phyloP scores from a whole-genome alignment of 2,888 invertebrate genomes.

The Meiosimyza platycephala region DNA sequence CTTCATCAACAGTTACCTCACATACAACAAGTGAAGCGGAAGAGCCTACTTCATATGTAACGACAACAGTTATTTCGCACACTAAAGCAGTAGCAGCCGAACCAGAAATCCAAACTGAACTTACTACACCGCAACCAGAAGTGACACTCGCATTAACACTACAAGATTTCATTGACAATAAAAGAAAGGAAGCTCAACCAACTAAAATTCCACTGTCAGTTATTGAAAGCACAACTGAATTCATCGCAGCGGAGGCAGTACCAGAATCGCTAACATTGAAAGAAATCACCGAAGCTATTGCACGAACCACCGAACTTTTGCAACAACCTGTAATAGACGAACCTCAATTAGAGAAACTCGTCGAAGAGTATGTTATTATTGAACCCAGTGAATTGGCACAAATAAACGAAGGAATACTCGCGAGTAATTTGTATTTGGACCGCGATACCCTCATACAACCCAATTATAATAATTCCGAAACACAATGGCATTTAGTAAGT shows the following conservation, averaged over 20 bases:
- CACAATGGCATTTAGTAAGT: slow-evolving; percentile 65
- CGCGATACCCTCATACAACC: slow-evolving; percentile 43
- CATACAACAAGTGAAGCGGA: slow-evolving; percentile 24
- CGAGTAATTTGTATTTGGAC: slow-evolving; percentile 52
- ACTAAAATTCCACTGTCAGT: not conserved
- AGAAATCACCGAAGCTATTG: slow-evolving; percentile 47
- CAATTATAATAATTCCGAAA: slow-evolving; percentile 72
- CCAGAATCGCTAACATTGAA: slow-evolving; percentile 42
- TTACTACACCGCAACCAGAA: not conserved
- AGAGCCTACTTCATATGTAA: slow-evolving; percentile 46
- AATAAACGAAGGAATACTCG: slow-evolving; percentile 52
- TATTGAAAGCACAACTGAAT: not conserved
- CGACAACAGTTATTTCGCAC: slow-evolving; percentile 45
- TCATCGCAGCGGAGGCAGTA: not conserved
- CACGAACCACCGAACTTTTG: slow-evolving; percentile 43
- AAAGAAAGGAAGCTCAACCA: slow-evolving; percentile 1
- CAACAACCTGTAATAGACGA: slow-evolving; percentile 40
- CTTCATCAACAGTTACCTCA: slow-evolving; percentile 34
- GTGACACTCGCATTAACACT: not conserved
- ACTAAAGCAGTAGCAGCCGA: not conserved
- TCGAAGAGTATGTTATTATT: slow-evolving; percentile 57
- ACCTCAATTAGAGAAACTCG: slow-evolving; percentile 26
- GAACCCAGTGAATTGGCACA: slow-evolving; percentile 52
- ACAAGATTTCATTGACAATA: slow-evolving; percentile 8
- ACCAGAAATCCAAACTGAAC: not conserved